Conservation (phyloP, 1,140 invertebrate genomes). For the Drosophila orosa region DNA sequence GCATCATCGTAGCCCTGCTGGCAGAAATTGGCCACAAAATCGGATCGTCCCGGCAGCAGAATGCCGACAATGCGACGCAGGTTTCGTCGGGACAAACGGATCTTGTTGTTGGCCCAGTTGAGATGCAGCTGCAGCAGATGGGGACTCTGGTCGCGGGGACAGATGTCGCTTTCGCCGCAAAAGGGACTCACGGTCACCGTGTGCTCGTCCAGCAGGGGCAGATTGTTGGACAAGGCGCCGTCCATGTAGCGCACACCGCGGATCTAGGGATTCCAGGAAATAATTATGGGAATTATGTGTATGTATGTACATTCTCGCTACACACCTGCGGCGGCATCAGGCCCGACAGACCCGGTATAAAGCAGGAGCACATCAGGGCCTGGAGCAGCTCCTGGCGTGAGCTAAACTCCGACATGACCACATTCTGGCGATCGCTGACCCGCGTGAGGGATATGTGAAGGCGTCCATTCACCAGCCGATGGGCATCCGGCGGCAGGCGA, state of each 20-base stretch:
- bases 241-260: conserved; percentile 97
- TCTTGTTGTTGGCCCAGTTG: conserved; percentile 95
- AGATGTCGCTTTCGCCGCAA: conserved; percentile 99
- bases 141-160: conserved; percentile 94
- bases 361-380: conserved; percentile 96
- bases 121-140: conserved; percentile 92
- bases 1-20: conserved; percentile 99
- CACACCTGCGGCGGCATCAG: conserved; percentile 91
- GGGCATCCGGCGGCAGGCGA: conserved; percentile 96
- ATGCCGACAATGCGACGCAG: conserved; percentile 95
- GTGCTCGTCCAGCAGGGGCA: conserved; percentile 96
- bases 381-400: conserved; percentile 97
- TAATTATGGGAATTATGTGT: neutral
- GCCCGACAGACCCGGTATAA: conserved; percentile 98
- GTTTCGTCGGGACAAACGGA: conserved; percentile 96
- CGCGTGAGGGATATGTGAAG: conserved; percentile 97
- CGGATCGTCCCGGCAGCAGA: conserved; percentile 96
- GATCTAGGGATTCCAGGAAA: conserved; percentile 84
- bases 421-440: conserved; percentile 96
- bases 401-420: conserved; percentile 96
- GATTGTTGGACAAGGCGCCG: conserved; percentile 97
- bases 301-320: too few species aligned
- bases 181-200: conserved; percentile 99
- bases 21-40: conserved; percentile 96
- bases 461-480: conserved; percentile 93